Evolutionary conservation across 2,113 vertebrate genomes (phyloP).

Genomic region (Ammodytes marinus): DNA sequence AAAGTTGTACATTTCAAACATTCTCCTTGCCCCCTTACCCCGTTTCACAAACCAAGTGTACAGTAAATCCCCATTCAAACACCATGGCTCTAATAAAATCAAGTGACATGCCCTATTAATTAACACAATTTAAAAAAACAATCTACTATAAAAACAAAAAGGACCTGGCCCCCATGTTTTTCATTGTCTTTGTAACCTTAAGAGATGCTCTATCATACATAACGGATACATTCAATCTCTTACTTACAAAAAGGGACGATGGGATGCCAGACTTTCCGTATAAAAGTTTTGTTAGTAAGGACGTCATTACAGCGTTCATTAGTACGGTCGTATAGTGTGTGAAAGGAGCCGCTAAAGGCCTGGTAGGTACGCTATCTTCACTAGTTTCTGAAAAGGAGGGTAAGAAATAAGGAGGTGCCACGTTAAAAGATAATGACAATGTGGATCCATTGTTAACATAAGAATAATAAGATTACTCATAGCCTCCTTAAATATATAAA

Average conservation of each 20-base stretch:
- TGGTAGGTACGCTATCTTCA: not conserved
- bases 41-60: slow-evolving; percentile 20
- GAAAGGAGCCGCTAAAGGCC: not conserved
- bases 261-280: slow-evolving; percentile 16
- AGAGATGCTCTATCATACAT: slow-evolving; percentile 40
- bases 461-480: too few species aligned
- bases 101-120: slow-evolving; percentile 36
- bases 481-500: not conserved
- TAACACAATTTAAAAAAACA: slow-evolving; percentile 22
- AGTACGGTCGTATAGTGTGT: not conserved
- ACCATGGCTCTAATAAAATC: slow-evolving; percentile 37
- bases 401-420: slow-evolving; percentile 39
- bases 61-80: not conserved
- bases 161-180: slow-evolving; percentile 24
- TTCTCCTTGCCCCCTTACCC: not conserved
- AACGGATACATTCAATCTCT: slow-evolving; percentile 62
- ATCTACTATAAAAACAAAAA: slow-evolving; percentile 9
- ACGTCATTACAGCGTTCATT: slow-evolving; percentile 29
- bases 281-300: slow-evolving; percentile 46
- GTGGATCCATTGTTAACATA: not conserved
- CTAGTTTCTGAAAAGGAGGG: not conserved
- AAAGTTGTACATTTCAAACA: not conserved
- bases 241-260: slow-evolving; percentile 28
- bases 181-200: slow-evolving; percentile 32
- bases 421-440: not conserved